These are phyloP conservation scores for Tamias sibiricus DNA, from an alignment of 2,113 vertebrate genomes.

Conservation along the genomic window DNA sequence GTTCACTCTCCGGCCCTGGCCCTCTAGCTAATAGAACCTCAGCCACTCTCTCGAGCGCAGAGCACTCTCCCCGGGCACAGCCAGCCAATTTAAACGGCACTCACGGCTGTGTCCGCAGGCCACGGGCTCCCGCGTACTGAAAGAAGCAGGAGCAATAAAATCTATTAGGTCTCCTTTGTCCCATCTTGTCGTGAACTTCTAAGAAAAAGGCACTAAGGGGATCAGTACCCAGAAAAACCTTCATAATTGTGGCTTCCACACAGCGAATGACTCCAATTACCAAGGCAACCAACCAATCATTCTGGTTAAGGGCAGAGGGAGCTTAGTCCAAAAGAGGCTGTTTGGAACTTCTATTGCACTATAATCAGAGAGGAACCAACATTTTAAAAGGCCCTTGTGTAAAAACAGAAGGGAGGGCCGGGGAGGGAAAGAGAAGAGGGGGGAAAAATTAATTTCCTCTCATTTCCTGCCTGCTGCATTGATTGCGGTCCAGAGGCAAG, in stretches of 20 bases:
- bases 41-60: constrained; percentile 48
- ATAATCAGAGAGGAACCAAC: constrained; percentile 86
- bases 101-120: constrained; percentile 67
- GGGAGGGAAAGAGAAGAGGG: constrained; percentile 54
- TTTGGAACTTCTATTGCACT: constrained; percentile 80
- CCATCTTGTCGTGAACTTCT: constrained; percentile 83
- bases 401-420: constrained; percentile 80
- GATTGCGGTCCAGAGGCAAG: constrained; percentile 82
- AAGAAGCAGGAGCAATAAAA: constrained; percentile 80
- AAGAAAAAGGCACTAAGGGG: constrained; percentile 85
- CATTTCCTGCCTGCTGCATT: constrained; percentile 83
- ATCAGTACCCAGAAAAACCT: constrained; percentile 86
- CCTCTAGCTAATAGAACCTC: constrained; percentile 61
- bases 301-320: constrained; percentile 81
- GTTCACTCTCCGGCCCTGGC: constrained; percentile 26
- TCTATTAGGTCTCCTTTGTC: constrained; percentile 85
- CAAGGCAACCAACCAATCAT: constrained; percentile 86
- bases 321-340: constrained; percentile 82
- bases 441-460: constrained; percentile 86
- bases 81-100: constrained; percentile 68
- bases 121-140: constrained; percentile 42
- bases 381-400: constrained; percentile 88
- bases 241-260: constrained; percentile 84
- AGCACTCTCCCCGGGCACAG: constrained; percentile 66
- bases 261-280: constrained; percentile 81